Conservation (phyloP, 1,140 invertebrate genomes). For the Bicyclus anynana region DNA sequence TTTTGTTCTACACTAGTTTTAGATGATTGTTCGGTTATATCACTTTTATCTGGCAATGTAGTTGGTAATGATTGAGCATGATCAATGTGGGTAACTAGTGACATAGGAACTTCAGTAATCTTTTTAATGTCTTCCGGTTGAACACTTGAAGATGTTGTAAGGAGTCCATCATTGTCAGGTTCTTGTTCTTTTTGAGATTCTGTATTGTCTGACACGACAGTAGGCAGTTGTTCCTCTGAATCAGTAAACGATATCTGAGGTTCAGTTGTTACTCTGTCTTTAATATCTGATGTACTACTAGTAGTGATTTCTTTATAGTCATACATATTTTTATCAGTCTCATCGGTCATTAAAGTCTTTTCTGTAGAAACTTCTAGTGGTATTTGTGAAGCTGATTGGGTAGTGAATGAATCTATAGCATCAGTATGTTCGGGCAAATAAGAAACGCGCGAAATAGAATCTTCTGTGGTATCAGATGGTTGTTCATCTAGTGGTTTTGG, state of each 20-base stretch:
- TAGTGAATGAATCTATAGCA: background rate
- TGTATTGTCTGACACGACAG: background rate
- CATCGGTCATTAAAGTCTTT: background rate
- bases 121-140: background rate
- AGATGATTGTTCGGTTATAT: background rate
- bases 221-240: background rate
- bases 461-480: background rate
- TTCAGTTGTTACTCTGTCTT: background rate
- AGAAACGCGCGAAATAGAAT: background rate
- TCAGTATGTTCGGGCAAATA: background rate
- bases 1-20: background rate
- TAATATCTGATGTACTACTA: background rate
- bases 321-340: background rate
- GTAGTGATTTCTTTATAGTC: background rate
- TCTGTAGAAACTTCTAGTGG: background rate
- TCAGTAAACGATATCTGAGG: background rate
- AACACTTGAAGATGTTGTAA: background rate
- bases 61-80: background rate
- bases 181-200: background rate
- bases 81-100: background rate
- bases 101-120: background rate
- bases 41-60: background rate
- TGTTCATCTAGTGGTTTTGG: background rate
- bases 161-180: background rate
- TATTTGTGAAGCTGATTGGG: background rate